Percentiles rank a stretch among this genome's conserved stretches.
phyloP scores from a whole-genome alignment of 2,797 vertebrate genomes.

The Platyrinchus mystaceus region DNA sequence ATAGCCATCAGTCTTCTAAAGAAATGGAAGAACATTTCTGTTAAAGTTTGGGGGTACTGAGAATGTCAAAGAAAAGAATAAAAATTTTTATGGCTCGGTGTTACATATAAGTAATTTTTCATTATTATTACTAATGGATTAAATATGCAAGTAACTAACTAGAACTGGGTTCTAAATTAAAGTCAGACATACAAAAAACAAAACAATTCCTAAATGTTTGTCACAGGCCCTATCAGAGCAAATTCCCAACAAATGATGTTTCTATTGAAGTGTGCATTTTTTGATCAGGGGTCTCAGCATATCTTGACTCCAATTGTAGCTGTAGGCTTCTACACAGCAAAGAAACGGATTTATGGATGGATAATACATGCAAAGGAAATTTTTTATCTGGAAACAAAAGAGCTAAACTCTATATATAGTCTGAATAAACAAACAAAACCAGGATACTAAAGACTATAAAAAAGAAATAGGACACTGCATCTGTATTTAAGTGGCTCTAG shows the following conservation, averaged over 20 bases:
- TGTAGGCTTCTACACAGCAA: neutral
- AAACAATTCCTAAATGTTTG: neutral
- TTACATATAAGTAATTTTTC: neutral
- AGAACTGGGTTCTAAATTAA: neutral
- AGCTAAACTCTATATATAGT: neutral
- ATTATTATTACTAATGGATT: neutral
- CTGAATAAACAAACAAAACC: neutral
- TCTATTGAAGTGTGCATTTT: neutral
- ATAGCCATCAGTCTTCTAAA: neutral
- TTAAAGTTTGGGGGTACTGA: neutral
- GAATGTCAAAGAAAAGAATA: neutral
- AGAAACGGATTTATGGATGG: neutral
- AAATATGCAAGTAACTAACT: neutral
- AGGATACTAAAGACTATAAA: neutral
- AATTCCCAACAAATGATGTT: neutral
- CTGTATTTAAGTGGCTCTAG: neutral
- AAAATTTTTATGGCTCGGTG: neutral
- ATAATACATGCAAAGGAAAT: neutral
- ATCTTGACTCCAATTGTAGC: neutral
- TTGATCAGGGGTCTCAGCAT: neutral
- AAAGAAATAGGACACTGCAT: neutral
- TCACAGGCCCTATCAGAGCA: neutral
- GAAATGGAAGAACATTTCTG: neutral
- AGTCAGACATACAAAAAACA: neutral
- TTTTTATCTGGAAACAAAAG: neutral